These are phyloP conservation scores for Anthoscopus minutus DNA, from an alignment of 2,113 vertebrate species.

Conservation along the genomic window DNA sequence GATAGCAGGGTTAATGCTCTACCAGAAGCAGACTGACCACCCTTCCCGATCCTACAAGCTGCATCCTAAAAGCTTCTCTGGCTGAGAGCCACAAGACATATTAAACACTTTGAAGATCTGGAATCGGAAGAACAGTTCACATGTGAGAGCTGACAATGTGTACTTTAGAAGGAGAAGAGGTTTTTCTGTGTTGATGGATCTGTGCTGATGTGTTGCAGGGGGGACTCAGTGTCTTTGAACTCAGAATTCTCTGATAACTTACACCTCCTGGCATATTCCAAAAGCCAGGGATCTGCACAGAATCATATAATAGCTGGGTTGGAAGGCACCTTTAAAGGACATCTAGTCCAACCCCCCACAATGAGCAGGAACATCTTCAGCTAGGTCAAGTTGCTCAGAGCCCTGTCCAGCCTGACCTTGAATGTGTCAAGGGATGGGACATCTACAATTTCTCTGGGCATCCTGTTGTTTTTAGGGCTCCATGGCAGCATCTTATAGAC, in stretches of 20 bases:
- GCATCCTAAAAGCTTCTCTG: not conserved
- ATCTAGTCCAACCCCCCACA: not conserved
- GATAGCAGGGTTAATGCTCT: not conserved
- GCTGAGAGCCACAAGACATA: not conserved
- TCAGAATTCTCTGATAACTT: not conserved
- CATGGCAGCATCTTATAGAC: not conserved
- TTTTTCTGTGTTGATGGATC: not conserved
- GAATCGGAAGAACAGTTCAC: not conserved
- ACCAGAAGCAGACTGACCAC: not conserved
- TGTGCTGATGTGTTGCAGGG: not conserved
- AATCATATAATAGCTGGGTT: not conserved
- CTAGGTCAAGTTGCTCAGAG: not conserved
- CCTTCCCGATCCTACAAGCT: not conserved
- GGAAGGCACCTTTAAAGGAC: not conserved
- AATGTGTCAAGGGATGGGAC: not conserved
- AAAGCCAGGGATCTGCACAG: not conserved
- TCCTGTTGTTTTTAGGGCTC: not conserved
- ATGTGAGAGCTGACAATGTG: not conserved
- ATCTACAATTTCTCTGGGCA: not conserved
- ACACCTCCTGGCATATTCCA: not conserved
- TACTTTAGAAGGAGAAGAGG: not conserved
- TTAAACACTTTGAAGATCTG: not conserved
- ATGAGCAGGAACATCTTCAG: not conserved
- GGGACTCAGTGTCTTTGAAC: not conserved
- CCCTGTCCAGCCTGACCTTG: not conserved